phyloP scores from a whole-genome alignment of 2,888 invertebrate genomes.

The Hypomecis atomaria region DNA sequence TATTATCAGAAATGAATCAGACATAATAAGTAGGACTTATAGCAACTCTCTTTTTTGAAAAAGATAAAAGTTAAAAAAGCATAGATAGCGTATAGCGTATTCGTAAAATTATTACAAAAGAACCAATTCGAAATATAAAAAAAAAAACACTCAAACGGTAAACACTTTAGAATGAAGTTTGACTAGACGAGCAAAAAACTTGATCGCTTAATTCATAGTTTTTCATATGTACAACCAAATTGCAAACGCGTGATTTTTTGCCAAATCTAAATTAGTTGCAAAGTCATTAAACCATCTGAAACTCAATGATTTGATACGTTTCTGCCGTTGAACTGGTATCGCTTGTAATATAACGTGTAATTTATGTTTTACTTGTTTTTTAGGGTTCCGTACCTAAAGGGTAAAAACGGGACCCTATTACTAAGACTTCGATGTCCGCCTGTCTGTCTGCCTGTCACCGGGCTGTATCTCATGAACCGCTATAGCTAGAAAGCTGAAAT shows the following conservation, averaged over 20 bases:
- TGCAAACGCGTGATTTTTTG: slow-evolving; percentile 3
- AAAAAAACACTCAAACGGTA: neutral
- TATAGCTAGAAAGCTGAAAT: no score
- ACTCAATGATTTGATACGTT: slow-evolving; percentile 7
- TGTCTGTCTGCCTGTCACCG: no score
- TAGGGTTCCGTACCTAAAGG: no score
- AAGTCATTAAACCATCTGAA: slow-evolving; percentile 1
- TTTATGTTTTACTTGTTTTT: slow-evolving; percentile 5
- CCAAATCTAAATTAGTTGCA: neutral
- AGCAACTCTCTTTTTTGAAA: no score
- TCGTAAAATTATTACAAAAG: neutral
- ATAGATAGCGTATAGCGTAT: no score
- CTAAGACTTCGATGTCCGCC: no score
- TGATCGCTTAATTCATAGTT: slow-evolving; percentile 14
- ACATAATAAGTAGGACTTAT: no score
- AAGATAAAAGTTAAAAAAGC: no score
- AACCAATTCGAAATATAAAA: neutral
- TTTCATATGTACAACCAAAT: slow-evolving; percentile 5
- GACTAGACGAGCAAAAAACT: slow-evolving; percentile 25
- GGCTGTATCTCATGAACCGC: no score
- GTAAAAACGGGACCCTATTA: no score
- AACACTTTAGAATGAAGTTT: neutral
- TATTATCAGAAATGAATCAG: no score
- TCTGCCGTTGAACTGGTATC: neutral
- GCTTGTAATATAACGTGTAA: neutral